Evolutionary conservation across 2,113 vertebrate species (phyloP), one percentile per base, ranked within the genome.

Genomic region (Tringa solitaria): DNA sequence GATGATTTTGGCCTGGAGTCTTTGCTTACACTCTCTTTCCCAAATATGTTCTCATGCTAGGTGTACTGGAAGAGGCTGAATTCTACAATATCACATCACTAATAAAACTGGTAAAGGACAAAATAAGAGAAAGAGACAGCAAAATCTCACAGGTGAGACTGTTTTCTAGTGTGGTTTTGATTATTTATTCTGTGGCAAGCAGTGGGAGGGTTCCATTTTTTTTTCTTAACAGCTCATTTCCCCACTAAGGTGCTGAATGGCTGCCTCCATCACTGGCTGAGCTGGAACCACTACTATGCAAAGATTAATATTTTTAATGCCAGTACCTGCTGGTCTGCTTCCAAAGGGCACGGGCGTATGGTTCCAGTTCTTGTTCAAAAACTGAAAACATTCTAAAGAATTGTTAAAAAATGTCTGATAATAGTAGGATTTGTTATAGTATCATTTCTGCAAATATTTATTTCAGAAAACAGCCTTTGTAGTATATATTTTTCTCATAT

Each of bases 21-120:
- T 79, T 84, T 76, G 75, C 30, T 95, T 91, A 79, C 6, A 8
- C 53, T 86, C 17, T 60, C 33, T 89, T 70, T 74, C 30, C 4
- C 22, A 92, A 89, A 59, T 50, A 48, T 80, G 14, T 91, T 94
- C 64, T 95, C 26, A 4, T 91, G 68, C 63, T 75, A 99, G 99
- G 99, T 81, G 99, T 99, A 64, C 97, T 99, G 89, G 99, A 99
- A 95, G 99, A 99, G 98, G 99, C 99, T 1, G 99, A 99, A 94
- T 99, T 99, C 97, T 99, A 99, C 98, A 99, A 99, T 97, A 99
- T 99, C 98, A 99, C 99, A 96, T 99, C 99, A 73, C 97, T 99
- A 98, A 99, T 99, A 97, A 99, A 99, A 96, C 98, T 99, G 59
- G 98, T 99, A 96, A 99, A 99, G 97, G 99, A 99, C 97, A 99